Base-by-base conservation (phyloP, 2,888 invertebrate species). In the Eilema caniola region DNA sequence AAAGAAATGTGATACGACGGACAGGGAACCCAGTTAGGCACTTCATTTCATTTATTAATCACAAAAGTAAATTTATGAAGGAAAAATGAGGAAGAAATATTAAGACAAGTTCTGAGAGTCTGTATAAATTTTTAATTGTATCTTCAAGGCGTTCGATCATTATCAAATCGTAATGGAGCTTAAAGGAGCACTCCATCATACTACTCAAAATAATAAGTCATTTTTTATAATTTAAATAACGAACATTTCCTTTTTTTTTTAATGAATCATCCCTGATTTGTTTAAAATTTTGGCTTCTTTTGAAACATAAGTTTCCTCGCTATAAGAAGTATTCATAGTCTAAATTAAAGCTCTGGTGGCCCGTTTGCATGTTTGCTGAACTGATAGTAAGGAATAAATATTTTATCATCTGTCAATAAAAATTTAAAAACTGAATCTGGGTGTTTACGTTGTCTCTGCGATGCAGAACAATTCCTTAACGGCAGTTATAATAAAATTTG, bases 61-160 rank as follows among this genome's bases (percentile, higher is more conserved):
- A 25, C 11, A 41, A 41, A 41, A 41, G 20, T 41, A 7, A 25
- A 25, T 4, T 10, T n/a, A 20, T 24, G 2, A 33, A 37, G 28
- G 16, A 10, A 41, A 41, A 41, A 62, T 24, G 23, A 16, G 0
- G 16, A 25, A 16, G 16, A 59, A 59, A 59, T 24, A 33, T 61
- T 61, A 11, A 3, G 24, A 37, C 3, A 3, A 12, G 16, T 20
- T 24, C 16, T 33, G 7, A 8, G 64, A 20, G 14, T 64, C 37
- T 25, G 23, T 66, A 70, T 65, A 57, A 66, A 53, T 24, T 37
- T 24, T 71, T 20, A 61, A 62, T 60, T 73, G 31, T 31, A 62
- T n/a, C n/a, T 59, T 23, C 31, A 62, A 69, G 73, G 62, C n/a
- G 73, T 73, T 75, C 60, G 59, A 66, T 60, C 66, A 47, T 60